Conservation (phyloP, 2,888 invertebrate genomes). For the Ophion ventricosus region DNA sequence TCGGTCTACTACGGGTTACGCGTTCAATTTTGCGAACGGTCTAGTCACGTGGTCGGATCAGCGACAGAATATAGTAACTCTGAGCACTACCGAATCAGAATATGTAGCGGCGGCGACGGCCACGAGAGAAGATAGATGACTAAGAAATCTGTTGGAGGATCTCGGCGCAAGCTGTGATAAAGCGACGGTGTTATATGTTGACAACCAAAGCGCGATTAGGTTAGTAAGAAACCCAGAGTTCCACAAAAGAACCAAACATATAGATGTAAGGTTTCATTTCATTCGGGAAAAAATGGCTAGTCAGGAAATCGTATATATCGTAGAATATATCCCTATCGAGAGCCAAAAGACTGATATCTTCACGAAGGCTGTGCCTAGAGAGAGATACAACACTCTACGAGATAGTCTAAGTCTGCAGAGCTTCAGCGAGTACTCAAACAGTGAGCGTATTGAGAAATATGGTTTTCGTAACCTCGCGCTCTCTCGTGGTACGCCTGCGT, state of each 20-base stretch:
- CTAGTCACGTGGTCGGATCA: conserved; percentile 62
- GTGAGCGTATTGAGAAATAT: no score
- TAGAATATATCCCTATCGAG: not conserved
- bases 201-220: conserved; percentile 38
- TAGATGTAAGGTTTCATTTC: conserved; percentile 16
- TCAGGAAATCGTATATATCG: not conserved
- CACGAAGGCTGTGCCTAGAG: conserved; percentile 28
- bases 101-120: conserved; percentile 27
- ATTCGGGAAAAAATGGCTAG: not conserved
- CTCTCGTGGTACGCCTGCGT: no score
- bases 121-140: conserved; percentile 14
- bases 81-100: conserved; percentile 32
- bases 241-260: conserved; percentile 43
- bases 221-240: conserved; percentile 17
- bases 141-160: conserved; percentile 1
- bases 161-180: not conserved
- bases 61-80: conserved; percentile 48
- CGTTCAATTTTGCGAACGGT: conserved; percentile 56
- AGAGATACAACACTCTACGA: not conserved
- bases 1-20: conserved; percentile 68
- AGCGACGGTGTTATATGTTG: conserved; percentile 10
- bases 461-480: no score
- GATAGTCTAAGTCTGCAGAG: no score
- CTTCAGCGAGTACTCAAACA: no score
- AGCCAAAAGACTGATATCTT: conserved; percentile 30